A percentile compares a stretch with the other conserved stretches of the same genome.
Evolutionary conservation across 2,888 invertebrate genomes (phyloP).

Genomic region (Ormyrus rosae): DNA sequence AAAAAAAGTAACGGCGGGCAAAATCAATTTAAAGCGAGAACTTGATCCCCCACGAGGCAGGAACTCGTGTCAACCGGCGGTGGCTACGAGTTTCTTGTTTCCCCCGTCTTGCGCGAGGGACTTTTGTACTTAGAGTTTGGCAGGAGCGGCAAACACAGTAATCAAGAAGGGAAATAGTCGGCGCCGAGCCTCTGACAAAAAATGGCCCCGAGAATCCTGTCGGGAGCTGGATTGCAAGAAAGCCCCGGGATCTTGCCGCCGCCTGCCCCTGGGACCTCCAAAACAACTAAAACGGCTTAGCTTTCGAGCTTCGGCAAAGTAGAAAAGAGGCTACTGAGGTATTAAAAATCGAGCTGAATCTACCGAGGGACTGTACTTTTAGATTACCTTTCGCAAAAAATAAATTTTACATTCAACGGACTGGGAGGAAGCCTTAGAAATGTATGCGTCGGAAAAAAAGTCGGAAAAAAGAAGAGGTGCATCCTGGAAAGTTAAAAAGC

Average conservation of each 20-base stretch:
- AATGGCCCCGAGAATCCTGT: constrained; percentile 26
- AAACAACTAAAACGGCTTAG: background rate
- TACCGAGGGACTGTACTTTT: background rate
- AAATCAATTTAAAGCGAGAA: constrained; percentile 39
- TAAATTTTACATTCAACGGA: background rate
- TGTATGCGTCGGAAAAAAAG: constrained; percentile 2
- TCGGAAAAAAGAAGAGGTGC: background rate
- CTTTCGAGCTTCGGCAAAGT: constrained; percentile 5
- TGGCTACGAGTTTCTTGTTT: constrained; percentile 45
- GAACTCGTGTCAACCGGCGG: constrained; percentile 27
- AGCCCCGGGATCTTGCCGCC: constrained; percentile 50
- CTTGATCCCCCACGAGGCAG: constrained; percentile 18
- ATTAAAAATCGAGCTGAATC: constrained; percentile 10
- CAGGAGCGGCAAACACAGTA: constrained; percentile 63
- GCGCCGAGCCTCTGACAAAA: constrained; percentile 57
- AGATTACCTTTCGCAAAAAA: background rate
- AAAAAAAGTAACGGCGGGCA: background rate
- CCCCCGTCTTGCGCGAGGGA: constrained; percentile 3
- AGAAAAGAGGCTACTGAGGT: background rate
- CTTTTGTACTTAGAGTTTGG: constrained; percentile 58
- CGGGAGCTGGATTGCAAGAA: constrained; percentile 58
- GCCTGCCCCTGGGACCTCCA: constrained; percentile 51
- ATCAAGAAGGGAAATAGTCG: constrained; percentile 65
- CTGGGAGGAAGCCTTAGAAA: background rate
- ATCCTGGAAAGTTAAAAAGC: background rate